Base-by-base conservation (phyloP, 2,797 vertebrate genomes). In the Cirrhinus mrigala region DNA sequence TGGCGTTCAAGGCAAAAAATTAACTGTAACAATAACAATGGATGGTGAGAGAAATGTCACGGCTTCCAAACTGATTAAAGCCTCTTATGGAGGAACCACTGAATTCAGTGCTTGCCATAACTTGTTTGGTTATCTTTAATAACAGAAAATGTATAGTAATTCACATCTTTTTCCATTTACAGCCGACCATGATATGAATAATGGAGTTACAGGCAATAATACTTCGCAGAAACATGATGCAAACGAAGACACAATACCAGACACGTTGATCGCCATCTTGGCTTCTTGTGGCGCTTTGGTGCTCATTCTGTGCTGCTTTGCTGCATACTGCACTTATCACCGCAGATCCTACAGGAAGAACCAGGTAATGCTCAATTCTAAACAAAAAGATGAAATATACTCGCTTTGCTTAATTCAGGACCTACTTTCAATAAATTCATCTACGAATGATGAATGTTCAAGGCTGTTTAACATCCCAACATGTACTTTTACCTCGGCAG, bases 331-430 rank as follows among this genome's bases (percentile, higher is more conserved):
- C 82, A 79, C 24, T 9, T 88, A 18, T 84, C 94, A 93, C 79
- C 93, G 93, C 60, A 94, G 89, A 37, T 94, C 94, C 0, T 95
- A 93, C 89, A 87, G 87, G 12, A 94, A 95, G 86, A 96, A 94
- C 89, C 95, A 95, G 95, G 95, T 94, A 73, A 33, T 37, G 73
- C 22, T 24, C n/a, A 79, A 54, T 74, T 37, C 10, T 44, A 22
- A 46, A 60, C 64, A 70, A 37, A 79, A 54, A 15, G 15, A 44
- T 37, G 33, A 76, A 50, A 70, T 22, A 44, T 22, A 58, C 40
- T 29, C 11, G 6, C 27, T 20, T 58, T 77, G 20, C 12, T 76
- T n/a, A 29, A 56, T 54, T 56, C 22, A 8, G 7, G 0, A 14
- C 56, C 8, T 58, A 44, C 22, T 24, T 58, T 40, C 12, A 10